Base-by-base conservation (phyloP, 2,797 vertebrate genomes). In the Hoplostethus atlanticus region DNA sequence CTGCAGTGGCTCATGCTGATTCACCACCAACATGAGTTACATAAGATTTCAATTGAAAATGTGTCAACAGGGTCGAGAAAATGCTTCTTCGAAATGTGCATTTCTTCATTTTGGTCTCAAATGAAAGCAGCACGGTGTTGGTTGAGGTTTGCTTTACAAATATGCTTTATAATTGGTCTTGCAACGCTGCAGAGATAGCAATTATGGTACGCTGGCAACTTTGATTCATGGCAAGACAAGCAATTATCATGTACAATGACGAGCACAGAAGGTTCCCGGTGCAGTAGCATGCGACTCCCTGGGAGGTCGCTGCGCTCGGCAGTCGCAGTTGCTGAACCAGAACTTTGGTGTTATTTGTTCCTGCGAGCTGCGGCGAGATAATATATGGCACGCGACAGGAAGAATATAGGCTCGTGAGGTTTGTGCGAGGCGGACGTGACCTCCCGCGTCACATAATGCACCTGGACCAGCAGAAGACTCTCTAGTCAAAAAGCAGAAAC, bases 371-470 rank as follows among this genome's bases (percentile, higher is more conserved):
- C 17, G 7, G 3, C 34, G 64, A 71, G 62, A 69, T 51, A 63
- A 83, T 74, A 71, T 25, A 36, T 10, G n/a, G 21, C 21, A 76
- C 62, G 52, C 77, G 87, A 84, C 81, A 73, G 56, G 72, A 83
- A 81, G 87, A 88, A 64, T 47, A 73, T 55, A 59, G 74, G 65
- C 72, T 79, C 57, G 13, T 5, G 0, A 11, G 52, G 46, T 68
- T 51, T 53, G 63, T 71, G 62, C 58, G 63, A 73, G 71, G 62
- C 87, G 85, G 83, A 70, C 73, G 76, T 77, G 74, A 76, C 74
- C 81, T 84, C 55, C 68, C 51, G 12, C 16, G 28, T 77, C 77
- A 67, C 68, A 42, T 67, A 67, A 76, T 10, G 68, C 73, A 83
- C 71, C 70, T 81, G 81, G 46, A 62, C 31, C 61, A 76, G 31